Conservation (phyloP, 2,797 vertebrate genomes). For the Leuciscus waleckii region DNA sequence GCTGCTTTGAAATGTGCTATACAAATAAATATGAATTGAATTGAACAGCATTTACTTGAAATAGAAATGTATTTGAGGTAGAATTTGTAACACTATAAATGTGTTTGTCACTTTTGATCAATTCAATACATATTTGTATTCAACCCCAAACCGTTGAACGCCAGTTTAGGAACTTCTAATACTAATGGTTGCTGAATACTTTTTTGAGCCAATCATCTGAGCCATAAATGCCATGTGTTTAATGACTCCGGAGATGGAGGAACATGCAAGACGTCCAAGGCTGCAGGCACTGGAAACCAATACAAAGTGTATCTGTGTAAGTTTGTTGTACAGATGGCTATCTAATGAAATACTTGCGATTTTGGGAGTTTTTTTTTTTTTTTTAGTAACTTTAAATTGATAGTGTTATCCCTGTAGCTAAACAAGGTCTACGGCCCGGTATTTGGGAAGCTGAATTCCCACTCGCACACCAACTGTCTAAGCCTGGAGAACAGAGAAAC, state of each 20-base stretch:
- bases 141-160: too few species aligned
- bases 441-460: conserved; percentile 45
- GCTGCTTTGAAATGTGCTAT: too few species aligned
- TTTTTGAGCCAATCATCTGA: not conserved
- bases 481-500: conserved; percentile 37
- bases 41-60: not conserved
- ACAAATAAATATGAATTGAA: too few species aligned
- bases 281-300: not conserved
- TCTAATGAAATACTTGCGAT: not conserved
- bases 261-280: not conserved
- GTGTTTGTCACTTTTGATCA: not conserved
- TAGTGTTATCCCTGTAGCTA: conserved; percentile 36
- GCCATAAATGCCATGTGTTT: not conserved
- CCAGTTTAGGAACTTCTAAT: not conserved
- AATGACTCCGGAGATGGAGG: not conserved
- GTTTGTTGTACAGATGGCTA: not conserved
- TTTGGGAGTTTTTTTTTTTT: not conserved
- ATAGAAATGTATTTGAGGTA: too few species aligned
- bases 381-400: conserved; percentile 27
- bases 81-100: not conserved
- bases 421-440: conserved; percentile 40
- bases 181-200: not conserved
- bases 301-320: not conserved
- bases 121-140: not conserved
- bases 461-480: conserved; percentile 39